Evolutionary conservation across 2,888 invertebrate species (phyloP).

Genomic region (Slavum lentiscoides): DNA sequence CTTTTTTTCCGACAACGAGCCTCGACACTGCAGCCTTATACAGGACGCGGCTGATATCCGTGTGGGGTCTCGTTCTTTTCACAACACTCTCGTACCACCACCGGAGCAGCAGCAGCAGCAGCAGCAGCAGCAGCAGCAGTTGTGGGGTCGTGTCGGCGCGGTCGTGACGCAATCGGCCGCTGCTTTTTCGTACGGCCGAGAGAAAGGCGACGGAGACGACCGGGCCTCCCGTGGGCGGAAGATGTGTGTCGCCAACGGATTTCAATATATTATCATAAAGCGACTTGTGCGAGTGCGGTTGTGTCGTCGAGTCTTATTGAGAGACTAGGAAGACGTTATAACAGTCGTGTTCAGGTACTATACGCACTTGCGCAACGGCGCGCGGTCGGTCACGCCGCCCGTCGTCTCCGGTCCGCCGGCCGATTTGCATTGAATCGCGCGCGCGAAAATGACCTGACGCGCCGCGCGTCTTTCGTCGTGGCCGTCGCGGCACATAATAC

Average conservation of each 20-base stretch:
- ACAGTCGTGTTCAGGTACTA: no score
- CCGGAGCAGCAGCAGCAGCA: no score
- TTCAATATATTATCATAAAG: neutral
- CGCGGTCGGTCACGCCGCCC: conserved; percentile 26
- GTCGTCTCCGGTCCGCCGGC: neutral
- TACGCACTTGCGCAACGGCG: conserved; percentile 24
- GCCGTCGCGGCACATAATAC: neutral
- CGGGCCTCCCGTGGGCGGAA: conserved; percentile 37
- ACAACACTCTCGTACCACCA: no score
- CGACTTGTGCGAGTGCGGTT: no score
- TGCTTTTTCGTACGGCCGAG: neutral
- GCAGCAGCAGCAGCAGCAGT: no score
- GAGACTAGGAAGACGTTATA: no score
- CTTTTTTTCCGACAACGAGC: no score
- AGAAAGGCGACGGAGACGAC: conserved; percentile 41
- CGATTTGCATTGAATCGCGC: conserved; percentile 50
- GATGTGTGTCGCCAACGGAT: conserved; percentile 35
- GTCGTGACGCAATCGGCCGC: neutral
- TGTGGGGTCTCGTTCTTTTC: no score
- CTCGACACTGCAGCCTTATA: no score
- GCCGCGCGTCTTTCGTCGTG: neutral
- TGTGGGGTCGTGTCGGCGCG: no score
- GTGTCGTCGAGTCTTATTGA: neutral
- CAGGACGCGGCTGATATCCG: no score
- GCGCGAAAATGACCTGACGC: conserved; percentile 35